Conservation (phyloP, 2,888 invertebrate species). For the Heliothis peltigera region DNA sequence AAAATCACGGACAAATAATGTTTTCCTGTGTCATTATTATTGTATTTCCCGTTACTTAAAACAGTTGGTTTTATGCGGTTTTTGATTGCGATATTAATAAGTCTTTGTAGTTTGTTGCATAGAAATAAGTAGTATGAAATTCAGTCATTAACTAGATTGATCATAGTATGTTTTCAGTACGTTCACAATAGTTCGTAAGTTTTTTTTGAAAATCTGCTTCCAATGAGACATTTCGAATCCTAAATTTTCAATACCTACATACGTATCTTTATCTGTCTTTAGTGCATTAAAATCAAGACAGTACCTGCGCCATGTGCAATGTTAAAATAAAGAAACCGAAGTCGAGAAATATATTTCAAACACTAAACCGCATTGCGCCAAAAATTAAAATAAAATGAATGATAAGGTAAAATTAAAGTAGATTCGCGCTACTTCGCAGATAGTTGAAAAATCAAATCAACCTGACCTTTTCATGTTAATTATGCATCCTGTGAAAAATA, state of each 20-base stretch:
- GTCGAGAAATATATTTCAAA: not conserved
- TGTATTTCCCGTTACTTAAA: not conserved
- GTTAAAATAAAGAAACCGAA: not conserved
- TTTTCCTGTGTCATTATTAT: conserved; percentile 3
- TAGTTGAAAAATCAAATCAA: conserved; percentile 11
- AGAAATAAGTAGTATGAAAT: no score
- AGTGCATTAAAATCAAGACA: no score
- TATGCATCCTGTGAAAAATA: conserved; percentile 42
- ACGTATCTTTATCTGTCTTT: no score
- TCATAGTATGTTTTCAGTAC: no score
- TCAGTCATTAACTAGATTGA: no score
- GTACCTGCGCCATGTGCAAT: not conserved
- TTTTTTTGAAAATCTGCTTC: no score
- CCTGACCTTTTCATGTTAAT: conserved; percentile 31
- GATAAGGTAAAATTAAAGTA: conserved; percentile 7
- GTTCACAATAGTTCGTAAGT: no score
- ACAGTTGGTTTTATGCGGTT: not conserved
- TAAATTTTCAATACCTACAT: no score
- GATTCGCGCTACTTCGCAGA: conserved; percentile 3
- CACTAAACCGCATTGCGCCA: not conserved
- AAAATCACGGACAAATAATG: not conserved
- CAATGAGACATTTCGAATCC: no score
- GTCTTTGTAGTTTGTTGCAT: no score
- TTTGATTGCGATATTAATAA: no score
- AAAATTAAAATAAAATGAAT: conserved; percentile 6